Percentiles rank a stretch among this genome's conserved stretches.
Evolutionary conservation across 1,140 invertebrate genomes (phyloP).

Genomic region (Drosophila aff.): DNA sequence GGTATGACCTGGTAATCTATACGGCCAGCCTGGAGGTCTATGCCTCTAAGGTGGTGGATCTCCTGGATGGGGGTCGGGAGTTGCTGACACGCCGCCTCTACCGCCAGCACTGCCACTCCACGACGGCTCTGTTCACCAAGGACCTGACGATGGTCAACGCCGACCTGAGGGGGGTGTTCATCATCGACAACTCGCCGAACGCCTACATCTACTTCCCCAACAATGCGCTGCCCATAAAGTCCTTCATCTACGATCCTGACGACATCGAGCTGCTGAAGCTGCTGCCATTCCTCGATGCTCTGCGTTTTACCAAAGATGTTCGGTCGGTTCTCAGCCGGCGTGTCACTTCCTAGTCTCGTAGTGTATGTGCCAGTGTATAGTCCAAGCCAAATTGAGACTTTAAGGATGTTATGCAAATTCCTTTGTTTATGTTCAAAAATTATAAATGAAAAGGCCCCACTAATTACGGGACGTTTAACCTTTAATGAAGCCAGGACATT

Average conservation of each 20-base stretch:
- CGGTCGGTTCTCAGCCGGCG: constrained; percentile 52
- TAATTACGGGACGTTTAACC: constrained; percentile 20
- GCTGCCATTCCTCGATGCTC: constrained; percentile 65
- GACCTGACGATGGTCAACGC: constrained; percentile 42
- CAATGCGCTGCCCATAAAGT: constrained; percentile 66
- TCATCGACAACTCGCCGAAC: constrained; percentile 66
- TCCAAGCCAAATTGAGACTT: constrained; percentile 1
- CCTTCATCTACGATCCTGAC: constrained; percentile 46
- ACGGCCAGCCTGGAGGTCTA: constrained; percentile 68
- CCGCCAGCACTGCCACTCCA: constrained; percentile 51
- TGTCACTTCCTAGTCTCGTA: background rate
- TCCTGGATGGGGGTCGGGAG: constrained; percentile 49
- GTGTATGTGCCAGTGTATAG: background rate
- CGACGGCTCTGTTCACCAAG: constrained; percentile 32
- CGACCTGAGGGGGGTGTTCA: constrained; percentile 45
- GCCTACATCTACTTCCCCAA: constrained; percentile 58
- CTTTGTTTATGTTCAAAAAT: background rate
- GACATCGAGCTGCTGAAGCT: constrained; percentile 62
- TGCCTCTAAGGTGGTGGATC: constrained; percentile 51
- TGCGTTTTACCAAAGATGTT: constrained; percentile 68
- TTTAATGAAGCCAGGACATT: constrained; percentile 11
- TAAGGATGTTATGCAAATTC: background rate
- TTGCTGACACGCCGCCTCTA: constrained; percentile 57
- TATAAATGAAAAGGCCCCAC: background rate
- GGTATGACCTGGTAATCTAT: constrained; percentile 69